Evolutionary conservation across 2,888 invertebrate genomes (phyloP).

Genomic region (Patella ulyssiponensis): DNA sequence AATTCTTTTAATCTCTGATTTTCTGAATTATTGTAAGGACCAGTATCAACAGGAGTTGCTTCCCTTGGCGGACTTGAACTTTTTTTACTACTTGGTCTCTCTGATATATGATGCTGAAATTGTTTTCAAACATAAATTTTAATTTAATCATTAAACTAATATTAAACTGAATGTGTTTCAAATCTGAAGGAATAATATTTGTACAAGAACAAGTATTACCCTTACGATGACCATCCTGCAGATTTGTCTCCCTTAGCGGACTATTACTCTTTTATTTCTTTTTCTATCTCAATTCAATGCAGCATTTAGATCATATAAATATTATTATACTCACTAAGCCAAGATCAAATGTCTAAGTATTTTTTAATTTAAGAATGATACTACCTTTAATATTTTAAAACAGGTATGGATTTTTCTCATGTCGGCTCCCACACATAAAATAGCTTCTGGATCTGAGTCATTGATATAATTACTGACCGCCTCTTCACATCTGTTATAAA

Average conservation of each 20-base stretch:
- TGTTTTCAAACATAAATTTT: not conserved
- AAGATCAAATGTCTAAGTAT: too few relatives aligned
- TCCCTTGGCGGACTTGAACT: not conserved
- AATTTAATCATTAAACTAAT: not conserved
- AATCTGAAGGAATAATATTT: too few relatives aligned
- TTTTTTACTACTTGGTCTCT: not conserved
- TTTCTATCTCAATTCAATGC: too few relatives aligned
- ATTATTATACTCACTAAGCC: too few relatives aligned
- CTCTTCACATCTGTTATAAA: slow-evolving; percentile 60
- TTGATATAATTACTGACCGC: slow-evolving; percentile 63
- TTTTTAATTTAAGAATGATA: too few relatives aligned
- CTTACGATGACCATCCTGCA: too few relatives aligned
- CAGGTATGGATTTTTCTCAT: slow-evolving; percentile 71
- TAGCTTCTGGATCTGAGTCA: slow-evolving; percentile 65
- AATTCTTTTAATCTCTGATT: slow-evolving; percentile 65
- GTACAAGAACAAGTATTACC: too few relatives aligned
- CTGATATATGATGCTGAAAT: not conserved
- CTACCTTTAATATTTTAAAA: slow-evolving; percentile 66
- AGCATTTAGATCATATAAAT: too few relatives aligned
- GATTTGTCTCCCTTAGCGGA: too few relatives aligned
- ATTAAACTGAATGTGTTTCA: not conserved
- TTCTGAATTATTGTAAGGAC: slow-evolving; percentile 64
- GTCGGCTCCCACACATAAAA: slow-evolving; percentile 65
- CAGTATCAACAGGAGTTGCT: slow-evolving; percentile 48
- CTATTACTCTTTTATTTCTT: too few relatives aligned